These are phyloP conservation scores for Lycaon pictus DNA, from an alignment of 2,113 vertebrate species.

Conservation along the genomic window DNA sequence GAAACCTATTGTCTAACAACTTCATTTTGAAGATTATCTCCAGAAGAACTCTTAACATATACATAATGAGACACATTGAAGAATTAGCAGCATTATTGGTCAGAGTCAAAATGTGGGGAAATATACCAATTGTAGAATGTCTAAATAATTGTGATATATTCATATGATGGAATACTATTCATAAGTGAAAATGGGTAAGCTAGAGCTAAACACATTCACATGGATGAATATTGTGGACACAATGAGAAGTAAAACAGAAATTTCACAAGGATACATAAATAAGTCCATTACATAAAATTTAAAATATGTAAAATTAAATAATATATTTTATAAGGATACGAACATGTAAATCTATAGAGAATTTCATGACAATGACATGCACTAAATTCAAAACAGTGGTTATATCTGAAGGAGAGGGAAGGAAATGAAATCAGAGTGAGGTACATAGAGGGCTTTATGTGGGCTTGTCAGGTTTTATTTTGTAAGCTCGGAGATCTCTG, in stretches of 20 bases:
- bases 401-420: background rate
- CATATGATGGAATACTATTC: background rate
- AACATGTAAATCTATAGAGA: background rate
- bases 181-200: background rate
- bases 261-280: background rate
- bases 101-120: background rate
- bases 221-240: background rate
- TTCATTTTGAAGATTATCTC: background rate
- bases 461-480: background rate
- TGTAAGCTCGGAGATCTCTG: background rate
- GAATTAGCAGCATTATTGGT: background rate
- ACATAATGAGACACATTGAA: background rate
- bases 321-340: background rate
- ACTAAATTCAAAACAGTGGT: background rate
- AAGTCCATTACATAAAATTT: background rate
- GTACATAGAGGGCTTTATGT: background rate
- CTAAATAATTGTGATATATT: background rate
- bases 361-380: background rate
- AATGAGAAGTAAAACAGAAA: constrained; percentile 19
- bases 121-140: background rate
- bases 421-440: background rate
- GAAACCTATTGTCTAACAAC: background rate
- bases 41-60: background rate
- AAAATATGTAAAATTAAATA: background rate
- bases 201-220: background rate